These are phyloP conservation scores for Pheosia gnoma DNA, from an alignment of 2,888 invertebrate genomes.

Conservation along the genomic window DNA sequence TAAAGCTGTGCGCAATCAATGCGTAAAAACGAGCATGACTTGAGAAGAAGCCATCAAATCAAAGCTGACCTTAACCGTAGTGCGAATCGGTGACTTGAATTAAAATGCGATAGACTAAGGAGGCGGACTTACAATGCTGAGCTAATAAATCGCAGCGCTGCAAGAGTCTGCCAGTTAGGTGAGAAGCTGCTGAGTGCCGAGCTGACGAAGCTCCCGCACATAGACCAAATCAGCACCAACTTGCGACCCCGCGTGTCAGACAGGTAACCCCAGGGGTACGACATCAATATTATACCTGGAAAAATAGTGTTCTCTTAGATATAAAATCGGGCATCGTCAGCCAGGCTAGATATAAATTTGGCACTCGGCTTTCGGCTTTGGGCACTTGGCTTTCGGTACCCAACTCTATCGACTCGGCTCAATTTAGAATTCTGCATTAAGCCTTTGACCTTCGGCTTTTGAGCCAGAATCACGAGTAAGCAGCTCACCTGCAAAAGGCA, in stretches of 20 bases:
- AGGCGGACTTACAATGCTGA: conserved; percentile 65
- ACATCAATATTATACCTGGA: conserved; percentile 72
- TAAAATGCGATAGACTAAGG: no score
- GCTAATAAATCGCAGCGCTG: conserved; percentile 64
- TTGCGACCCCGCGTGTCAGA: conserved; percentile 70
- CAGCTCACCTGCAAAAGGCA: conserved; percentile 85
- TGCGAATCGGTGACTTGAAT: no score
- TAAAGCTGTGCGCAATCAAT: no score
- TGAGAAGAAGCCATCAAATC: background rate
- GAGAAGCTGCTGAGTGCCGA: conserved; percentile 66
- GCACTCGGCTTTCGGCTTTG: background rate
- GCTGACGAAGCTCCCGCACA: conserved; percentile 66
- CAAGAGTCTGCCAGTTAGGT: conserved; percentile 69
- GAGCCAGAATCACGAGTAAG: background rate
- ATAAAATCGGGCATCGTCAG: no score
- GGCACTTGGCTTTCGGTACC: background rate
- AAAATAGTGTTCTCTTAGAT: background rate
- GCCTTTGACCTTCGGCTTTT: background rate
- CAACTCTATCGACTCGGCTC: background rate
- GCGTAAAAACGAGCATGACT: no score
- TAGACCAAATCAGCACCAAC: conserved; percentile 68
- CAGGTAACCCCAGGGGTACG: conserved; percentile 75
- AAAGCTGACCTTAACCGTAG: no score
- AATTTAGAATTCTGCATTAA: background rate
- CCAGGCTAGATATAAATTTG: background rate